Conservation (phyloP, 2,888 invertebrate genomes). For the Stenodema calcarata region DNA sequence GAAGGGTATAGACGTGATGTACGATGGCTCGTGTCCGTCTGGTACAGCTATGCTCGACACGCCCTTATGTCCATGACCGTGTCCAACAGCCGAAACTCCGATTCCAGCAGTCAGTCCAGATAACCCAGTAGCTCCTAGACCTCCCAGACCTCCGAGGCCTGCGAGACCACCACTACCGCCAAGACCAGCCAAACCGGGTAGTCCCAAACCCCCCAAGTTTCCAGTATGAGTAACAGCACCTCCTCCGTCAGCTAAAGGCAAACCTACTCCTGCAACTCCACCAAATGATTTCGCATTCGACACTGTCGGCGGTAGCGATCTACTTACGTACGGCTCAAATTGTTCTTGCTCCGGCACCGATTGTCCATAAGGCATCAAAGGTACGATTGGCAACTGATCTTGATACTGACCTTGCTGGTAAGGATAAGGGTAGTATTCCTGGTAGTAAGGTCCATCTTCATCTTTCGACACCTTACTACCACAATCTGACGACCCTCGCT, state of each 20-base stretch:
- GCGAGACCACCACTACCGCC: not conserved
- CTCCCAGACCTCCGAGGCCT: slow-evolving; percentile 16
- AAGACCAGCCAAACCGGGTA: not conserved
- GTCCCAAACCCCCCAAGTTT: not conserved
- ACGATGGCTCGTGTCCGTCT: not conserved
- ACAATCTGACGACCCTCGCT: not conserved
- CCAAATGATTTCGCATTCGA: not conserved
- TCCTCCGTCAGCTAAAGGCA: not conserved
- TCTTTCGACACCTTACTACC: not conserved
- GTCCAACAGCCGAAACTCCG: not conserved
- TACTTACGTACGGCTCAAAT: not conserved
- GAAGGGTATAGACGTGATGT: slow-evolving; percentile 42
- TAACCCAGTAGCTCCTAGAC: not conserved
- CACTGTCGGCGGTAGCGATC: not conserved
- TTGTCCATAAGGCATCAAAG: not conserved
- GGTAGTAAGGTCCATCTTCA: not conserved
- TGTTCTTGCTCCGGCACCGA: not conserved
- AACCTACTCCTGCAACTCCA: not conserved
- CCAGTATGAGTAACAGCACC: not conserved
- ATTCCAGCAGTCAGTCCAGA: not conserved
- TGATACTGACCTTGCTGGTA: not conserved
- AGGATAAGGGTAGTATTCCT: not conserved
- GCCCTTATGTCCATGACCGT: slow-evolving; percentile 1
- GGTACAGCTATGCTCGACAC: not conserved
- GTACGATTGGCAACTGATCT: not conserved